A percentile compares a stretch with the other conserved stretches of the same genome.
phyloP scores from a whole-genome alignment of 2,888 invertebrate genomes.

The Phlogophora meticulosa region DNA sequence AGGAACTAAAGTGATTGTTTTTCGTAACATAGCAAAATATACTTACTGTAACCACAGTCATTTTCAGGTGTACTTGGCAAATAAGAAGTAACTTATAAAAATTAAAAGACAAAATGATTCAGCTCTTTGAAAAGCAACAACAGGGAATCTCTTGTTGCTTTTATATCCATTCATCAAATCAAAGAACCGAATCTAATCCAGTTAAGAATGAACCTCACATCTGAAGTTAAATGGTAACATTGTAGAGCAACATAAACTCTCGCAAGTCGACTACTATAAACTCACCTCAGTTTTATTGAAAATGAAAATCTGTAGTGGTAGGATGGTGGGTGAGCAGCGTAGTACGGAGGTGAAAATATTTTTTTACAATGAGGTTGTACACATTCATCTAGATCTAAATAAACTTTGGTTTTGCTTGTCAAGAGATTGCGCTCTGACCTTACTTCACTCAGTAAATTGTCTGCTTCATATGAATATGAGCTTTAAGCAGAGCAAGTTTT shows the following conservation, averaged over 20 bases:
- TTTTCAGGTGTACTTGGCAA: too few relatives aligned
- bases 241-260: slow-evolving; percentile 45
- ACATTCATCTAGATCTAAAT: too few relatives aligned
- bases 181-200: slow-evolving; percentile 32
- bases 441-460: too few relatives aligned
- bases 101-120: too few relatives aligned
- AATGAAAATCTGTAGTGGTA: neutral
- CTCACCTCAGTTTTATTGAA: slow-evolving; percentile 9
- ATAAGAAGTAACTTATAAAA: too few relatives aligned
- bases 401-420: neutral
- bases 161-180: slow-evolving; percentile 23
- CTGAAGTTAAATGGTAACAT: slow-evolving; percentile 32
- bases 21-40: too few relatives aligned
- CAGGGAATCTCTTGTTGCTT: neutral
- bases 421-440: neutral
- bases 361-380: too few relatives aligned
- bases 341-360: neutral
- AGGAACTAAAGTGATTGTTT: too few relatives aligned
- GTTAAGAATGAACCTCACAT: slow-evolving; percentile 25
- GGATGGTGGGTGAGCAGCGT: neutral
- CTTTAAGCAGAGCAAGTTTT: too few relatives aligned
- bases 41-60: too few relatives aligned
- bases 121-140: neutral
- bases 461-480: too few relatives aligned
- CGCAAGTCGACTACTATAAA: slow-evolving; percentile 2